A percentile compares a stretch with the other conserved stretches of the same genome.
These are phyloP conservation scores for Nomada goodeniana DNA, from an alignment of 2,888 invertebrate species.

Conservation along the genomic window DNA sequence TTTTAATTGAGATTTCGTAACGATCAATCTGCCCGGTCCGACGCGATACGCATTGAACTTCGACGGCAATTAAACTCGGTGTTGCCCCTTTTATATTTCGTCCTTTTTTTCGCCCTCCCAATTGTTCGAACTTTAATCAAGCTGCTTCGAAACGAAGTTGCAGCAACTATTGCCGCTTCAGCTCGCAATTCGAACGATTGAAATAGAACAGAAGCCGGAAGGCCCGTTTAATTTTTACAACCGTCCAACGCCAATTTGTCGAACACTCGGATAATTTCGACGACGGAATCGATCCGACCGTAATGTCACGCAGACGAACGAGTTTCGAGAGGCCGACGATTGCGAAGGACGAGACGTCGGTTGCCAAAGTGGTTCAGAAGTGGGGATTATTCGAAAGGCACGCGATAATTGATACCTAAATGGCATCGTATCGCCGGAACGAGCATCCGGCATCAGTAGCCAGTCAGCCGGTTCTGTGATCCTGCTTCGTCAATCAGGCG, in stretches of 20 bases:
- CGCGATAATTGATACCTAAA: constrained; percentile 55
- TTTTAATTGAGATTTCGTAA: constrained; percentile 58
- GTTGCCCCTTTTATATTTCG: background rate
- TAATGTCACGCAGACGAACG: background rate
- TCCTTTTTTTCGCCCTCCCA: too few species aligned
- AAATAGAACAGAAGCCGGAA: background rate
- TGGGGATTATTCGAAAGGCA: constrained; percentile 45
- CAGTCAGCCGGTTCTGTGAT: constrained; percentile 44
- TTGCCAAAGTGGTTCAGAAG: constrained; percentile 12
- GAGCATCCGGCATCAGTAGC: constrained; percentile 25
- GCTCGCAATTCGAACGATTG: background rate
- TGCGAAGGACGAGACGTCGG: too few species aligned
- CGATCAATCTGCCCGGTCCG: constrained; percentile 24
- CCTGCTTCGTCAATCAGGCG: constrained; percentile 55
- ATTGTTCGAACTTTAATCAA: constrained; percentile 5
- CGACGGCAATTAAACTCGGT: constrained; percentile 37
- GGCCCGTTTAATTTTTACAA: too few species aligned
- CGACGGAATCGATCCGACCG: background rate
- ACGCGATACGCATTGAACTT: constrained; percentile 36
- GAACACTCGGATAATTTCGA: background rate
- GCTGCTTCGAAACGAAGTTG: constrained; percentile 2
- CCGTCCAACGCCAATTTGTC: too few species aligned
- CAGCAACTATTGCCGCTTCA: background rate
- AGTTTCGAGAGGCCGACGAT: background rate
- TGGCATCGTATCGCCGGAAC: constrained; percentile 46